These are phyloP conservation scores for Cromileptes altivelis DNA, from an alignment of 2,113 vertebrate species.

Conservation along the genomic window DNA sequence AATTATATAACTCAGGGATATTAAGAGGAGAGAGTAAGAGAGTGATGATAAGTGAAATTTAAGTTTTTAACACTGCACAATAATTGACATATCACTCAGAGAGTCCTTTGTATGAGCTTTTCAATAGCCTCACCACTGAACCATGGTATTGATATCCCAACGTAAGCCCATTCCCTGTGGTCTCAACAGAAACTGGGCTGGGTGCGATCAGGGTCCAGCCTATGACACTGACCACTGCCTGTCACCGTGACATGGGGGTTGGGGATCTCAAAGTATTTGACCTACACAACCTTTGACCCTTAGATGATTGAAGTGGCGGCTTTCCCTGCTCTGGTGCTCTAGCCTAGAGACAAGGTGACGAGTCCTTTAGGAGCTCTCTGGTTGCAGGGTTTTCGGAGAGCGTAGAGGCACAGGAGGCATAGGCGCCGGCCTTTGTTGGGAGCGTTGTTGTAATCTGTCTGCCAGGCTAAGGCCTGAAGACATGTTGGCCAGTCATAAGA, in stretches of 20 bases:
- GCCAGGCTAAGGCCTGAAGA: slow-evolving; percentile 71
- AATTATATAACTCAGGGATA: slow-evolving; percentile 35
- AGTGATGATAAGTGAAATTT: slow-evolving; percentile 57
- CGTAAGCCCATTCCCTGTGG: slow-evolving; percentile 54
- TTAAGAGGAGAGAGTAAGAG: slow-evolving; percentile 40
- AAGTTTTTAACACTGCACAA: slow-evolving; percentile 71
- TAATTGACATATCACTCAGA: slow-evolving; percentile 72
- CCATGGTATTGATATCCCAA: slow-evolving; percentile 66
- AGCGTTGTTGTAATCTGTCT: slow-evolving; percentile 80
- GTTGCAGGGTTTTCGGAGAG: slow-evolving; percentile 78
- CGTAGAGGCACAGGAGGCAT: slow-evolving; percentile 63
- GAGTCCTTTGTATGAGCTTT: slow-evolving; percentile 63
- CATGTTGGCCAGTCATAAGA: slow-evolving; percentile 73
- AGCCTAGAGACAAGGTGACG: slow-evolving; percentile 84
- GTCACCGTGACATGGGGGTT: slow-evolving; percentile 79
- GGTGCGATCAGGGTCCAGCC: slow-evolving; percentile 63
- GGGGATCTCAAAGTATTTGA: slow-evolving; percentile 84
- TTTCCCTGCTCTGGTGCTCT: slow-evolving; percentile 80
- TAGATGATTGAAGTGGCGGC: slow-evolving; percentile 84
- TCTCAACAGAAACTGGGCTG: slow-evolving; percentile 56
- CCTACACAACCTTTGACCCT: slow-evolving; percentile 79
- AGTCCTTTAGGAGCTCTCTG: slow-evolving; percentile 84
- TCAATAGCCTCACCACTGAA: slow-evolving; percentile 68
- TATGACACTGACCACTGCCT: slow-evolving; percentile 84
- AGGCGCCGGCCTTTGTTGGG: slow-evolving; percentile 79